Percentiles rank a stretch among this genome's conserved stretches.
phyloP scores from a whole-genome alignment of 2,113 vertebrate species.

The Platysteira castanea region DNA sequence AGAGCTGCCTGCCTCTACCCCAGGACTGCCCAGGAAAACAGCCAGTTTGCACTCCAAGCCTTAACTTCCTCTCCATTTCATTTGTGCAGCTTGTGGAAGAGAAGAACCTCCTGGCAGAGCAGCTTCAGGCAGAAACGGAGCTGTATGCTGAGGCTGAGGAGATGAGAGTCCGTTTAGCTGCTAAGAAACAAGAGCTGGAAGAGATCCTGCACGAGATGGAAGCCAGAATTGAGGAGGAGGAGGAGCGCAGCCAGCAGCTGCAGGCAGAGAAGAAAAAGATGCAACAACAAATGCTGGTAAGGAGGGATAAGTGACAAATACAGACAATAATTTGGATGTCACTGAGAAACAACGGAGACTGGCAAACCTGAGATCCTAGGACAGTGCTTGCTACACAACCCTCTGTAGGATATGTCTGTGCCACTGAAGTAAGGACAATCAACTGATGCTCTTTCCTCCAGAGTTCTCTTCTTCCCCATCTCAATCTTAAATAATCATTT shows the following conservation, averaged over 20 bases:
- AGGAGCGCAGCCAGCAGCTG: conserved; percentile 80
- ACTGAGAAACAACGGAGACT: not conserved
- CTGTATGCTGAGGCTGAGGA: conserved; percentile 89
- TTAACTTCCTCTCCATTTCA: not conserved
- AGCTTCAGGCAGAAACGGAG: conserved; percentile 90
- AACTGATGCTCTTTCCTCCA: not conserved
- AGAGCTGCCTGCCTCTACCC: not conserved
- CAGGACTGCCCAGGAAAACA: not conserved
- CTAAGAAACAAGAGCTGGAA: conserved; percentile 93
- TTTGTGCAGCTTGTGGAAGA: conserved; percentile 82
- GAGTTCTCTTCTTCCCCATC: not conserved
- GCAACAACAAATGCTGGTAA: conserved; percentile 91
- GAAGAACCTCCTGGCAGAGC: conserved; percentile 81
- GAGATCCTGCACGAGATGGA: conserved; percentile 96
- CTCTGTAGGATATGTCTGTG: not conserved
- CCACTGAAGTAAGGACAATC: not conserved
- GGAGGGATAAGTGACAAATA: not conserved
- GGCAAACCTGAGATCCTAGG: not conserved
- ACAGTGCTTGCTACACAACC: not conserved
- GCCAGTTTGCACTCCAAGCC: not conserved
- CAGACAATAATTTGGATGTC: not conserved
- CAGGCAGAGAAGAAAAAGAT: conserved; percentile 89
- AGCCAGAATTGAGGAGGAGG: conserved; percentile 90
- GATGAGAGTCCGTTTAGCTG: conserved; percentile 85
- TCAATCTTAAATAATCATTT: not conserved